Evolutionary conservation across 2,797 vertebrate genomes (phyloP).

Genomic region (Hippoglossus hippoglossus): DNA sequence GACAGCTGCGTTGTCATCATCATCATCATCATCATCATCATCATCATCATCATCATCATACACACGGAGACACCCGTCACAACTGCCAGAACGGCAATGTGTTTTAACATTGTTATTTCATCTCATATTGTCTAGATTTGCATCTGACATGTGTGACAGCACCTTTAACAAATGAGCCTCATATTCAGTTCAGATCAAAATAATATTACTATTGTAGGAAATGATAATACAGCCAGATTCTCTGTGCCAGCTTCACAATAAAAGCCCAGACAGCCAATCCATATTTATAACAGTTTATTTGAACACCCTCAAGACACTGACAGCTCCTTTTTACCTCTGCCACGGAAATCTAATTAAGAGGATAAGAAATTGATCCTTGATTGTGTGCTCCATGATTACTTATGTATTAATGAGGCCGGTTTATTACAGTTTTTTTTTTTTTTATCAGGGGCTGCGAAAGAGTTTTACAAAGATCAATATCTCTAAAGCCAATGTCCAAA

Average conservation of each 20-base stretch:
- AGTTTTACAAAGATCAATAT: constrained; percentile 81
- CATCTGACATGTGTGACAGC: background rate
- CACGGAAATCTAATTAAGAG: constrained; percentile 81
- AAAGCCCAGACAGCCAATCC: constrained; percentile 55
- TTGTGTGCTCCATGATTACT: constrained; percentile 71
- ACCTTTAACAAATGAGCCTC: constrained; percentile 10
- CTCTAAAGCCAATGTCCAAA: constrained; percentile 57
- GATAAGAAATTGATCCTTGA: constrained; percentile 80
- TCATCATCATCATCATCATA: constrained; percentile 32
- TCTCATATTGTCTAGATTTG: background rate
- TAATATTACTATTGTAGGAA: constrained; percentile 17
- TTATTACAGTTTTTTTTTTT: constrained; percentile 70
- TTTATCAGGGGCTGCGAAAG: constrained; percentile 77
- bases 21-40: background rate
- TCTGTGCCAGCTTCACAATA: constrained; percentile 45
- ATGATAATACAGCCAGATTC: constrained; percentile 29
- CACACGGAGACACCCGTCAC: background rate
- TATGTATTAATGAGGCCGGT: constrained; percentile 80
- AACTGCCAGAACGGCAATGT: background rate
- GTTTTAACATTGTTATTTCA: constrained; percentile 8
- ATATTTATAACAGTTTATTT: constrained; percentile 71
- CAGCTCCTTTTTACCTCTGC: constrained; percentile 63
- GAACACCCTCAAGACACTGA: constrained; percentile 58
- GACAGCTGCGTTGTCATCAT: constrained; percentile 43
- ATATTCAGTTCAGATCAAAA: constrained; percentile 38